Evolutionary conservation across 92 coral and sea anemone species (phyloP), one percentile per base, ranked within the genome.

Genomic region (Montipora capitata): DNA sequence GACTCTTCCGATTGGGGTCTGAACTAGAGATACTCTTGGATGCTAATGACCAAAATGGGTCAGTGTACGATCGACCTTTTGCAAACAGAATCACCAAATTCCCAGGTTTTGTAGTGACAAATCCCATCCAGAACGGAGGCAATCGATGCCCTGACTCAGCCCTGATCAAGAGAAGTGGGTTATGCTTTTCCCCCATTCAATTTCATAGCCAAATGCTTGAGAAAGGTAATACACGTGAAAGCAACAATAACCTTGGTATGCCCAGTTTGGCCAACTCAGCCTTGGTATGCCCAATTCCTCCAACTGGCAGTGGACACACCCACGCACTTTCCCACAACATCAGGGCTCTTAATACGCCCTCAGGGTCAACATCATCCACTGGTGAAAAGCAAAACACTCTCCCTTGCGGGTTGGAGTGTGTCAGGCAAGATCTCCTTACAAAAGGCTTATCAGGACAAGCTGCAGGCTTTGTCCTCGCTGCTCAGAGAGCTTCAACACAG

Each of bases 251-350:
- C 67, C 15, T 9, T 88, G 20, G 66, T 80, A 5, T 52, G 73
- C 71, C 87, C 83, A 4, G 72, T 88, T 62, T 88, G 87, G 82
- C 87, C 87, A 39, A 54, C 86, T 6, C 86, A 86, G 86, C 63
- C 90, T 7, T 77, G 86, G 90, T 86, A 86, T 48, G 62, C 85
- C n/a, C 74, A 59, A n/a, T 58, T 86, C 54, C 90, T 77, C 15
- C 74, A 78, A 62, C 35, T 86, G 76, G 49, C 44, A 68, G 56
- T 15, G 35, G 51, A 48, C 76, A 27, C 44, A n/a, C 90, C 85
- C 20, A 59, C 77, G 20, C 81, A 77, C 14, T 48, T 86, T 18
- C 90, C 76, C 57, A 39, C 42, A 62, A 54, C 59, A 45, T 45
- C 51, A 45, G 40, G 56, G 57, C 90, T 64, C 12, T 85, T 77